Base-by-base conservation (phyloP, 2,888 invertebrate genomes). In the Toxonevra muliebris region DNA sequence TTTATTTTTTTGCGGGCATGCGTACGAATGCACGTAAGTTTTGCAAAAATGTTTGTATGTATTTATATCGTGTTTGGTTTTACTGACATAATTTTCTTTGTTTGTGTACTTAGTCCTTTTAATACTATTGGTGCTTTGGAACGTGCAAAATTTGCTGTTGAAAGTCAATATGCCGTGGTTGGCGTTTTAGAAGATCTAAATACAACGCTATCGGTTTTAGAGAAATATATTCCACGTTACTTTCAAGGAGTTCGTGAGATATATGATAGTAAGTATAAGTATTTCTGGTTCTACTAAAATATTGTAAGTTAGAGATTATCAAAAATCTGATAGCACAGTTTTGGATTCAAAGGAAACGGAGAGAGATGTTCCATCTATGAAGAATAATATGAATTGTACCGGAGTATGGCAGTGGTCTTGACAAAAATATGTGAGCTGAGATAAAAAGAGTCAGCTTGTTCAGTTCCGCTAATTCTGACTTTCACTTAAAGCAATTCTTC, bases 1-100 rank as follows among this genome's bases (percentile, higher is more conserved):
- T 15, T 89, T 95, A 78, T 95, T 95, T 87, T 96, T 96, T 86
- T 96, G 96, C 81, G 96, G 96, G 1, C 95, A 96, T 80, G 92
- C 93, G 73, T 90, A 92, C 66, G 91, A 92, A 75, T 94, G 93
- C 91, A 92, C 91, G 93, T 93, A 80, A 88, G 92, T 86, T 15
- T 10, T 2, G 10, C 2, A 11, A 30, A 30, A 52, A 0, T 19
- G 10, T 43, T 43, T 61, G 10, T 11, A 54, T 7, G 53, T 61
- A 5, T 42, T 15, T 30, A 40, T 10, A n/a, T 12, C 7, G 5
- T 41, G 8, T 30, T 41, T 13, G 1, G 53, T 13, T 55, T 52
- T 43, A 20, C 59, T 57, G 13, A 12, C 48, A 41, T 45, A 9
- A 48, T 40, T 13, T 52, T 40, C 10, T 64, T 7, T 41, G 2